phyloP scores from a whole-genome alignment of 1,140 invertebrate genomes.

The Brachionus sp. region DNA sequence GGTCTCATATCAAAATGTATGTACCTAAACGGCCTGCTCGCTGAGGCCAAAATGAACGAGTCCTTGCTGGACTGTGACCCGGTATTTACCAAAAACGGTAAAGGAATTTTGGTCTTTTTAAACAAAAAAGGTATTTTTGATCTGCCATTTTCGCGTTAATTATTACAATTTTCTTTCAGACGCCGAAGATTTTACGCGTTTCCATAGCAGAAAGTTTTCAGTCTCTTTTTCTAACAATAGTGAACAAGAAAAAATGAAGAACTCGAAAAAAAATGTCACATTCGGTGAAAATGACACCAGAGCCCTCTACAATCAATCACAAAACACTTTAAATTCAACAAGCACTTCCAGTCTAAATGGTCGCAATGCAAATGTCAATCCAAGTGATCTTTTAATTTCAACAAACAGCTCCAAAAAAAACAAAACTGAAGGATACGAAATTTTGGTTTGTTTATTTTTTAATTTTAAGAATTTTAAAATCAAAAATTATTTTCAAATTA shows the following conservation, averaged over 20 bases:
- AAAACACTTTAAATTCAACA: background rate
- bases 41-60: slow-evolving; percentile 29
- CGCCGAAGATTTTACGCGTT: slow-evolving; percentile 17
- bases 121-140: slow-evolving; percentile 7
- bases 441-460: background rate
- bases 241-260: slow-evolving; percentile 8
- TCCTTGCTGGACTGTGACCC: slow-evolving; percentile 15
- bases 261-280: slow-evolving; percentile 33
- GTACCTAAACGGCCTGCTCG: background rate
- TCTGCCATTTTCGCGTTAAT: background rate
- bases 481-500: too few relatives aligned
- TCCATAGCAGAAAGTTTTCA: slow-evolving; percentile 29
- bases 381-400: slow-evolving; percentile 21
- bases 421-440: slow-evolving; percentile 40
- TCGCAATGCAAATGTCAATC: background rate
- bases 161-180: slow-evolving; percentile 7
- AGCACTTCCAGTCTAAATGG: background rate
- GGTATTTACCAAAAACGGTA: slow-evolving; percentile 27
- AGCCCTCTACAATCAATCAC: background rate
- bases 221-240: background rate
- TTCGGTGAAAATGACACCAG: background rate
- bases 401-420: slow-evolving; percentile 13
- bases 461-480: background rate
- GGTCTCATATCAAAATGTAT: slow-evolving; percentile 43
- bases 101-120: slow-evolving; percentile 32